Base-by-base conservation (phyloP, 2,797 vertebrate species). In the Ptychobarbus kaznakovi region DNA sequence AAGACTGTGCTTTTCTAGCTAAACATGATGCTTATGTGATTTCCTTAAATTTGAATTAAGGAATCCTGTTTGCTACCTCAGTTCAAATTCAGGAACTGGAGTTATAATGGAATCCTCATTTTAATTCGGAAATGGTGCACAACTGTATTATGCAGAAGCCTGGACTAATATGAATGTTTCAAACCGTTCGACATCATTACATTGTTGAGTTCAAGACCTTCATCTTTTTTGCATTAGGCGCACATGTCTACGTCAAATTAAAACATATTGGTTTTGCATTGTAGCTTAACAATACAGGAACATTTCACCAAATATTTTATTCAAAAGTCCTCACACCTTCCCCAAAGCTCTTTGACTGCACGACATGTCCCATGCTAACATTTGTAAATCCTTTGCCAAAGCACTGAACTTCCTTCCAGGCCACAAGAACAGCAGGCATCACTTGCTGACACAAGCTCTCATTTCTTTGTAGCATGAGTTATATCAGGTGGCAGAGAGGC, bases 381-480 rank as follows among this genome's bases (percentile, higher is more conserved):
- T 84, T 82, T 89, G 49, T 63, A 80, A 56, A 84, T 73, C 56
- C 35, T 89, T 83, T 76, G 32, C 46, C 46, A 53, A 16, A 6
- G 74, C 74, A 78, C 18, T 72, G 82, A 81, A 86, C 73, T 87
- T 83, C 49, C 42, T 79, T 35, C 68, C 46, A 40, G 81, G 49
- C 77, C 73, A 87, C 74, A 80, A 58, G 76, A 90, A 78, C 80
- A 77, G 83, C 77, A 81, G 56, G 69, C 80, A 83, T 85, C 81
- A 81, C 84, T 25, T 66, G 53, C 92, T 93, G 90, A 92, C 91
- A 90, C 87, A 66, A 80, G n/a, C 84, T 79, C 89, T 94, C 91
- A 87, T 92, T 95, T 93, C 92, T 91, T 90, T 92, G 79, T 84
- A 84, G 68, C 92, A 89, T 92, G 92, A 91, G 91, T 93, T 92